These are phyloP conservation scores for Engraulis encrasicolus DNA, from an alignment of 2,113 vertebrate genomes.

Conservation along the genomic window DNA sequence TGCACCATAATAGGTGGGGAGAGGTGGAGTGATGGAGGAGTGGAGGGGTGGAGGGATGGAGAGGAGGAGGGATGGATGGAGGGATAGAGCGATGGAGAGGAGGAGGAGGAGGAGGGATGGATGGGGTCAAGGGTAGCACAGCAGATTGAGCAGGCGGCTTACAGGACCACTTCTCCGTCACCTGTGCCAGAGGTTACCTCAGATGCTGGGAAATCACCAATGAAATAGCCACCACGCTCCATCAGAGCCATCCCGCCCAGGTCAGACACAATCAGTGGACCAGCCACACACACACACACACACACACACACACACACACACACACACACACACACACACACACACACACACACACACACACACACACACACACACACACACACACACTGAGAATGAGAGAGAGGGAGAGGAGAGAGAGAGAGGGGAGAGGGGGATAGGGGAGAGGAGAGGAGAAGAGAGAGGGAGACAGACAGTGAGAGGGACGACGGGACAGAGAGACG, in stretches of 20 bases:
- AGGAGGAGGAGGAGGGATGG: not conserved
- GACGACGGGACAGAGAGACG: too few species aligned
- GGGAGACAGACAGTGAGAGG: too few species aligned
- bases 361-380: too few species aligned
- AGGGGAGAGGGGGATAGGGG: too few species aligned
- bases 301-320: not conserved
- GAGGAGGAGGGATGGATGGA: too few species aligned
- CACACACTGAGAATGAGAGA: not conserved
- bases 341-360: too few species aligned
- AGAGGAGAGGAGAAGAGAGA: too few species aligned
- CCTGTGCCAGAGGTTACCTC: slow-evolving; percentile 33
- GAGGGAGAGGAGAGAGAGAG: not conserved
- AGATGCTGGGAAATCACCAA: slow-evolving; percentile 33
- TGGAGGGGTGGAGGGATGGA: not conserved
- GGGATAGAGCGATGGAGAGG: not conserved
- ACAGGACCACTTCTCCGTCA: slow-evolving; percentile 38
- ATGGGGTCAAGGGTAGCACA: not conserved
- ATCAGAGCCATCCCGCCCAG: not conserved
- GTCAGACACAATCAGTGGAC: not conserved
- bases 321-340: too few species aligned
- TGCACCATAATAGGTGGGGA: not conserved
- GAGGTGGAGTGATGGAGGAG: not conserved
- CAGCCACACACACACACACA: not conserved
- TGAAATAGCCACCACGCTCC: not conserved
- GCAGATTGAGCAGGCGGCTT: slow-evolving; percentile 44